Evolutionary conservation across 2,888 invertebrate species (phyloP).

Genomic region (Andrena camellia): DNA sequence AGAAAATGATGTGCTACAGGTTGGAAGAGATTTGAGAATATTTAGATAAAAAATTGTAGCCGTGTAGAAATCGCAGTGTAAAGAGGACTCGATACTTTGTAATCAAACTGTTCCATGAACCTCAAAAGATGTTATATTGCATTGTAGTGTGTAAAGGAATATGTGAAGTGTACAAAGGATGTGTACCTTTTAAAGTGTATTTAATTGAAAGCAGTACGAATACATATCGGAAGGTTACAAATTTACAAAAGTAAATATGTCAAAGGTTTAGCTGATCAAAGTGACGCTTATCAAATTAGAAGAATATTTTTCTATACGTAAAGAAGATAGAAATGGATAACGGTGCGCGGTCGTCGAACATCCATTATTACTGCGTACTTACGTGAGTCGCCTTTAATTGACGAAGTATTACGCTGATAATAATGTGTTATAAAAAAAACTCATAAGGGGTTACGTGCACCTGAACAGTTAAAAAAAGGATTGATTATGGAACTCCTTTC

Average conservation of each 20-base stretch:
- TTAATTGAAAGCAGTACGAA: neutral
- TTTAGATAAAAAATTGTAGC: neutral
- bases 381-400: neutral
- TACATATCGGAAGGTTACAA: neutral
- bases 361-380: neutral
- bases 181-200: neutral
- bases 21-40: neutral
- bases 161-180: neutral
- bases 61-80: neutral
- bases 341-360: too few species aligned
- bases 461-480: too few species aligned
- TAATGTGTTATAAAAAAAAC: neutral
- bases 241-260: neutral
- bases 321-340: neutral
- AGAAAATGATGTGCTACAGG: neutral
- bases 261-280: neutral
- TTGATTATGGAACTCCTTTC: too few species aligned
- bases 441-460: too few species aligned
- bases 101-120: neutral
- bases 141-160: neutral
- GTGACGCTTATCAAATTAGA: neutral
- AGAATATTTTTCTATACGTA: neutral
- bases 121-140: neutral
- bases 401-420: neutral
- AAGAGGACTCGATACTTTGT: neutral